These are phyloP conservation scores for Loriculus beryllinus DNA, from an alignment of 2,797 vertebrate species.

Conservation along the genomic window DNA sequence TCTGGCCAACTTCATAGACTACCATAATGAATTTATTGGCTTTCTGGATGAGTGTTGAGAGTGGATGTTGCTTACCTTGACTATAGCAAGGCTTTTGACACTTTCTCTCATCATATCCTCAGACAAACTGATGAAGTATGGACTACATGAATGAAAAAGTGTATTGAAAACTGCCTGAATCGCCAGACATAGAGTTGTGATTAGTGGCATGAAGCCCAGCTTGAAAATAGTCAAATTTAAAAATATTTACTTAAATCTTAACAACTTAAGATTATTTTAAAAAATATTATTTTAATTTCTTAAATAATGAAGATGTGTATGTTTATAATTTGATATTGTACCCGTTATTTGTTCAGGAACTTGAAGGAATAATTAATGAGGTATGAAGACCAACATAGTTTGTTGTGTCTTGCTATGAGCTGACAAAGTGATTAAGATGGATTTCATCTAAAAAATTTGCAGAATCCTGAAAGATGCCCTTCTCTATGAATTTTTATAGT, in stretches of 20 bases:
- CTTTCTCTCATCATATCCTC: neutral
- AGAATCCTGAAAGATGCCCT: neutral
- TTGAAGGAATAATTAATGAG: neutral
- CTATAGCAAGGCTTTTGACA: neutral
- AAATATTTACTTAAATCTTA: neutral
- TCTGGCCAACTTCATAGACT: neutral
- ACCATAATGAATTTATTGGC: neutral
- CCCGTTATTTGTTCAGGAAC: neutral
- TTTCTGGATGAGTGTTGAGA: neutral
- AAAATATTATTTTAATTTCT: neutral
- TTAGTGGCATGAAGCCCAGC: neutral
- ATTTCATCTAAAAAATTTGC: neutral
- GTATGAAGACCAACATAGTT: neutral
- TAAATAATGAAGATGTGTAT: neutral
- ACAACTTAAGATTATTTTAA: neutral
- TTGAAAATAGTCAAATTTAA: neutral
- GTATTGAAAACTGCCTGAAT: neutral
- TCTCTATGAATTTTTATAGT: neutral
- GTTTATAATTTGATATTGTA: neutral
- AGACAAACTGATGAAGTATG: neutral
- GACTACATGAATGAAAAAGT: neutral
- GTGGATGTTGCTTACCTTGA: neutral
- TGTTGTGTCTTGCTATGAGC: neutral
- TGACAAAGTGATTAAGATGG: neutral
- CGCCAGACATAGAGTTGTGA: neutral